Evolutionary conservation across 2,797 vertebrate species (phyloP).

Genomic region (Oryzias dopingdopingensis): DNA sequence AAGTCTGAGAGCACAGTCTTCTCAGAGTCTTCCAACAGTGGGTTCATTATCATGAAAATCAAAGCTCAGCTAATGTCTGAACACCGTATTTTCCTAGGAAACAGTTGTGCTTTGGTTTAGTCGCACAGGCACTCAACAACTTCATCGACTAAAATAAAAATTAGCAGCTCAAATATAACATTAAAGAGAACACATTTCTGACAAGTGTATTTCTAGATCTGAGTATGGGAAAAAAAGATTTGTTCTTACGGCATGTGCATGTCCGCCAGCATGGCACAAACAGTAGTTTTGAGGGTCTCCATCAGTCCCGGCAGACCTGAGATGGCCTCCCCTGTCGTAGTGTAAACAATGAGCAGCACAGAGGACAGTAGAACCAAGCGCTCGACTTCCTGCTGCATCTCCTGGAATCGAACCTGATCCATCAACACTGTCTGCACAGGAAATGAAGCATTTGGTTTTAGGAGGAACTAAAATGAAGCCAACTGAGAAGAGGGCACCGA

Average conservation of each 20-base stretch:
- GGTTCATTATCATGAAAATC: slow-evolving; percentile 1
- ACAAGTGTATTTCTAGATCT: background rate
- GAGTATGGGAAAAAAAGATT: too few relatives aligned
- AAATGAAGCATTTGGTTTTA: background rate
- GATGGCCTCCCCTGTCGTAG: slow-evolving; percentile 79
- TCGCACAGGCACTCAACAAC: background rate
- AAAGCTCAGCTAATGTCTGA: background rate
- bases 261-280: slow-evolving; percentile 82
- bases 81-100: slow-evolving; percentile 6
- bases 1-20: background rate
- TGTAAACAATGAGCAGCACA: slow-evolving; percentile 86
- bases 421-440: slow-evolving; percentile 85
- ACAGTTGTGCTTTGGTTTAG: background rate
- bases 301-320: slow-evolving; percentile 83
- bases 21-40: background rate
- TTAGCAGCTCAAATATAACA: background rate
- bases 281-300: slow-evolving; percentile 84
- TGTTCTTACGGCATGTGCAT: slow-evolving; percentile 84
- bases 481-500: too few relatives aligned
- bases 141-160: background rate
- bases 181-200: background rate
- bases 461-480: background rate
- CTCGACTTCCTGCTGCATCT: slow-evolving; percentile 86
- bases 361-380: slow-evolving; percentile 82
- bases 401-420: slow-evolving; percentile 91